These are phyloP conservation scores for Podarcis cretensis DNA, from an alignment of 2,113 vertebrate species.

Conservation along the genomic window DNA sequence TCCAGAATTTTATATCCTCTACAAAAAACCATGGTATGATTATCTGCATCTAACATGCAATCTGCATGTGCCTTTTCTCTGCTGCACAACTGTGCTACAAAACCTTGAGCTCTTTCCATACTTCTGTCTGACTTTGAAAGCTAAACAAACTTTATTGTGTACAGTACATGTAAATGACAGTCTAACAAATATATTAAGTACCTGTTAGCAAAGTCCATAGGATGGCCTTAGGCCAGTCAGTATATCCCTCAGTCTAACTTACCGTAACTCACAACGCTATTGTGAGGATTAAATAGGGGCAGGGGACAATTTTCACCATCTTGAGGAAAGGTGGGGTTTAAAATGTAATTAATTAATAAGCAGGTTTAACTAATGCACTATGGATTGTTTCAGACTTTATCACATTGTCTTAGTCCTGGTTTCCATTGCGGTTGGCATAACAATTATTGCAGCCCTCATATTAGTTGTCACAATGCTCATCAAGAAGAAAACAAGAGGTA, in stretches of 20 bases:
- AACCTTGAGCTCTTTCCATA: background rate
- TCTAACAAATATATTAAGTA: background rate
- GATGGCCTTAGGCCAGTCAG: background rate
- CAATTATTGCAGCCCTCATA: background rate
- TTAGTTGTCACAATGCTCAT: background rate
- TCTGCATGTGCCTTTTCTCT: background rate
- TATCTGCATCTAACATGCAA: background rate
- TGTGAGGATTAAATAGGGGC: background rate
- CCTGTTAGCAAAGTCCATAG: background rate
- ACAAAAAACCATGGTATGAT: background rate
- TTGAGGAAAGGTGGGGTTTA: background rate
- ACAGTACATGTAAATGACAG: background rate
- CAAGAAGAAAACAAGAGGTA: slow-evolving; percentile 11
- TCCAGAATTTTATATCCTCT: background rate
- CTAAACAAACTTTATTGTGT: background rate
- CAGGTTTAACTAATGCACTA: slow-evolving; percentile 3
- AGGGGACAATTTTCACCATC: background rate
- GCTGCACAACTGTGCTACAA: background rate
- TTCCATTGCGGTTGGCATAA: slow-evolving; percentile 1
- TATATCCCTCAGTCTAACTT: background rate
- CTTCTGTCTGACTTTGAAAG: background rate
- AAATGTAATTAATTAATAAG: background rate
- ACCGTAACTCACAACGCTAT: background rate
- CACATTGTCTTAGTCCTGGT: slow-evolving; percentile 6
- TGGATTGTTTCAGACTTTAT: slow-evolving; percentile 25